A percentile compares a stretch with the other conserved stretches of the same genome.
These are phyloP conservation scores for Barnardius zonarius DNA, from an alignment of 2,113 vertebrate species.

Conservation along the genomic window DNA sequence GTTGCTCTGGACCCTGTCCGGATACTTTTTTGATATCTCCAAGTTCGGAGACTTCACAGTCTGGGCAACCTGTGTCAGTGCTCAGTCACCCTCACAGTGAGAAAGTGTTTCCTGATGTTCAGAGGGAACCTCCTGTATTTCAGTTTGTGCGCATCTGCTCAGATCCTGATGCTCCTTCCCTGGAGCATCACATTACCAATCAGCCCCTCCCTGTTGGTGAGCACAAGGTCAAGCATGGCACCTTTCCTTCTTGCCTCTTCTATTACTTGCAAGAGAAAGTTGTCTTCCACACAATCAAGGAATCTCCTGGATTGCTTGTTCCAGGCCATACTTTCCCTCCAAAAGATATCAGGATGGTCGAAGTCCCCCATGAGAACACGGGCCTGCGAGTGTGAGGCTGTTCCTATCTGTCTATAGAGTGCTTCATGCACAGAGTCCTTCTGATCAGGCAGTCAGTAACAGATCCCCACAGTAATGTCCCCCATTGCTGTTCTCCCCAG, in stretches of 20 bases:
- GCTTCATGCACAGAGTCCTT: background rate
- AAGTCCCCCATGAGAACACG: background rate
- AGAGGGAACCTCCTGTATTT: background rate
- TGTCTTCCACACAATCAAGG: background rate
- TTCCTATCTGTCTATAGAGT: background rate
- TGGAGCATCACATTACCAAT: background rate
- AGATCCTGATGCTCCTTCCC: background rate
- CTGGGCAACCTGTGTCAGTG: background rate
- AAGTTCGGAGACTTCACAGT: too few species aligned
- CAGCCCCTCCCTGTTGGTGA: background rate
- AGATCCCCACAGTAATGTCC: background rate
- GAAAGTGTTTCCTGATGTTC: background rate
- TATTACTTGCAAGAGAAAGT: background rate
- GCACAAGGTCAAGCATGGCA: background rate
- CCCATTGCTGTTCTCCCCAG: background rate
- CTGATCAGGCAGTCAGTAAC: background rate
- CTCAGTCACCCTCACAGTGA: background rate
- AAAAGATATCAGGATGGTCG: background rate
- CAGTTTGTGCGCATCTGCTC: rapidly evolving
- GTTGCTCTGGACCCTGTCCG: background rate
- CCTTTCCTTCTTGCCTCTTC: background rate
- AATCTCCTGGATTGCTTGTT: background rate
- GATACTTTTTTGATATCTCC: background rate
- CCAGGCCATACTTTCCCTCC: background rate
- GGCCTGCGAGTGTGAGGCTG: background rate